Base-by-base conservation (phyloP, 2,888 invertebrate species). In the Pristionchus fissidentatus region DNA sequence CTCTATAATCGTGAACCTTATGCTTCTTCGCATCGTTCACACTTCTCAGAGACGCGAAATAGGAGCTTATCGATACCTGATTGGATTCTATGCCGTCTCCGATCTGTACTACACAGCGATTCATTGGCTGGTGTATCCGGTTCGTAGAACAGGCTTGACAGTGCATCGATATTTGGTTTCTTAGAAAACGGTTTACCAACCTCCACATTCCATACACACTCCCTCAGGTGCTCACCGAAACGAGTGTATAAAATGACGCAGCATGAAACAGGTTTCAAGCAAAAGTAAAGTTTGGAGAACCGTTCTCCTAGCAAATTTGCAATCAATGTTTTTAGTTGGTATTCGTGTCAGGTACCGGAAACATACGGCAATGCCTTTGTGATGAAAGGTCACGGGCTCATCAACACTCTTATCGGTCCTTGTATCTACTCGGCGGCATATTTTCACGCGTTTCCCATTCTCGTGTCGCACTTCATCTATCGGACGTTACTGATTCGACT, bases 111-210 rank as follows among this genome's bases (percentile, higher is more conserved):
- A 66, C 38, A 38, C 66, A 0, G n/a, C 19, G 19, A 38, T 66
- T 66, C 66, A 66, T 22, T 66, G 66, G 66, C 35, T 66, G 7
- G 66, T 66, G 7, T 66, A 66, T 22, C 66, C 66, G 66, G 66
- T 66, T n/a, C n/a, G n/a, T n/a, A n/a, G n/a, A n/a, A n/a, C n/a
- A n/a, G n/a, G n/a, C n/a, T n/a, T n/a, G n/a, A n/a, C n/a, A n/a
- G n/a, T n/a, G n/a, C n/a, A n/a, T n/a, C n/a, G n/a, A n/a, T n/a
- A n/a, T n/a, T n/a, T n/a, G n/a, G n/a, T n/a, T n/a, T n/a, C n/a
- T n/a, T n/a, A n/a, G n/a, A n/a, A n/a, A n/a, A n/a, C n/a, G n/a
- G n/a, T n/a, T n/a, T n/a, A n/a, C n/a, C n/a, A n/a, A n/a, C n/a
- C n/a, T n/a, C n/a, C n/a, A n/a, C n/a, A n/a, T n/a, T n/a, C n/a